A percentile compares a stretch with the other conserved stretches of the same genome.
phyloP scores from a whole-genome alignment of 2,113 vertebrate species.

The Diglossa brunneiventris region DNA sequence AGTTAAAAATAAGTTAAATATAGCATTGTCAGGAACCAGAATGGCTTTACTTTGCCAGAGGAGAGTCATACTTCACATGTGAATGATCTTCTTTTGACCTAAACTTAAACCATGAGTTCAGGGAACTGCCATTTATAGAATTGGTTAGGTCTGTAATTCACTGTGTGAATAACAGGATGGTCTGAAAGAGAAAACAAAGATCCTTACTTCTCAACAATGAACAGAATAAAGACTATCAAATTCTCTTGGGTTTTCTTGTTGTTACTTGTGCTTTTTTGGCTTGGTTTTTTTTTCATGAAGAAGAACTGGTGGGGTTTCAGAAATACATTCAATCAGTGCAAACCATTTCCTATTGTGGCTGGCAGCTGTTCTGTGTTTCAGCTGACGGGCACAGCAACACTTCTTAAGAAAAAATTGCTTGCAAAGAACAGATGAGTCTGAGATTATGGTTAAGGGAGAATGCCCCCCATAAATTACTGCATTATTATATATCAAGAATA shows the following conservation, averaged over 20 bases:
- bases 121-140: conserved; percentile 25
- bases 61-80: not conserved
- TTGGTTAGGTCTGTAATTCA: conserved; percentile 40
- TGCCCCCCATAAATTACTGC: not conserved
- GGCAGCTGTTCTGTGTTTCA: not conserved
- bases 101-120: conserved; percentile 23
- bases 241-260: conserved; percentile 10
- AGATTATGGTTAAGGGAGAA: conserved; percentile 10
- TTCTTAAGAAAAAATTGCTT: not conserved
- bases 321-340: not conserved
- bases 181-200: conserved; percentile 29
- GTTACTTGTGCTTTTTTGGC: not conserved
- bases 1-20: not conserved
- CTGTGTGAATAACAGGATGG: conserved; percentile 23
- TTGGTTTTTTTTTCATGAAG: not conserved
- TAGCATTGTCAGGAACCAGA: not conserved
- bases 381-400: not conserved
- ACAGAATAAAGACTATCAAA: not conserved
- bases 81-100: conserved; percentile 19
- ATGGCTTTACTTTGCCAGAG: not conserved
- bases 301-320: not conserved
- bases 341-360: conserved; percentile 1
- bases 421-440: not conserved
- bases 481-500: conserved; percentile 5
- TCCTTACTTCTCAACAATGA: conserved; percentile 1